Evolutionary conservation across 2,797 vertebrate species (phyloP).

Genomic region (Esox lucius): DNA sequence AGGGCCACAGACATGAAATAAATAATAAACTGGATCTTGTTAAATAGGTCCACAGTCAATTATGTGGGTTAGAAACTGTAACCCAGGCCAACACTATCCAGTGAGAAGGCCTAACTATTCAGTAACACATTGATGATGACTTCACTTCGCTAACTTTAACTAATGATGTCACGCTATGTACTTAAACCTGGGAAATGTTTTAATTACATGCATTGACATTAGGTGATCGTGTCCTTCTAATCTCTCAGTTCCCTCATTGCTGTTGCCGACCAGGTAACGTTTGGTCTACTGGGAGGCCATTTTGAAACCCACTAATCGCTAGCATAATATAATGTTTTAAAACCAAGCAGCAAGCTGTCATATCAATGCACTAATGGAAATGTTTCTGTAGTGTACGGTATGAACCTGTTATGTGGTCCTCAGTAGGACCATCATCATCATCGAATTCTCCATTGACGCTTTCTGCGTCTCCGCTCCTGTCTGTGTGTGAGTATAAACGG

Average conservation of each 20-base stretch:
- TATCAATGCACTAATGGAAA: neutral
- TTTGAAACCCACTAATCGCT: conserved; percentile 17
- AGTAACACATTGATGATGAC: neutral
- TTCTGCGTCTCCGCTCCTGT: conserved; percentile 44
- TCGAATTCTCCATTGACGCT: neutral
- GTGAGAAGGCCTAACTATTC: neutral
- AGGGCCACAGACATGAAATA: neutral
- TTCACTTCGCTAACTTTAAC: neutral
- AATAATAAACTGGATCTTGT: too few relatives aligned
- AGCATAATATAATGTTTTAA: conserved; percentile 25
- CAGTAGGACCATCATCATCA: neutral
- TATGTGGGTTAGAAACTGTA: neutral
- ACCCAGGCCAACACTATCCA: neutral
- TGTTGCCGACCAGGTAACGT: neutral
- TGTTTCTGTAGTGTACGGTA: neutral
- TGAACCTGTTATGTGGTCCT: neutral
- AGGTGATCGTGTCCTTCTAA: conserved; percentile 19
- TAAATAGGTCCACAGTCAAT: too few relatives aligned
- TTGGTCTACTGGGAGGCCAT: neutral
- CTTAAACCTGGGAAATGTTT: conserved; percentile 23
- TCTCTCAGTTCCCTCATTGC: conserved; percentile 10
- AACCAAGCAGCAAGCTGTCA: neutral
- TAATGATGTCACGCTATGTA: conserved; percentile 24
- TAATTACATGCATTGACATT: conserved; percentile 32
- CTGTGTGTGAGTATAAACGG: conserved; percentile 50